Conservation (phyloP, 2,113 vertebrate species). For the Gulo gulo region DNA sequence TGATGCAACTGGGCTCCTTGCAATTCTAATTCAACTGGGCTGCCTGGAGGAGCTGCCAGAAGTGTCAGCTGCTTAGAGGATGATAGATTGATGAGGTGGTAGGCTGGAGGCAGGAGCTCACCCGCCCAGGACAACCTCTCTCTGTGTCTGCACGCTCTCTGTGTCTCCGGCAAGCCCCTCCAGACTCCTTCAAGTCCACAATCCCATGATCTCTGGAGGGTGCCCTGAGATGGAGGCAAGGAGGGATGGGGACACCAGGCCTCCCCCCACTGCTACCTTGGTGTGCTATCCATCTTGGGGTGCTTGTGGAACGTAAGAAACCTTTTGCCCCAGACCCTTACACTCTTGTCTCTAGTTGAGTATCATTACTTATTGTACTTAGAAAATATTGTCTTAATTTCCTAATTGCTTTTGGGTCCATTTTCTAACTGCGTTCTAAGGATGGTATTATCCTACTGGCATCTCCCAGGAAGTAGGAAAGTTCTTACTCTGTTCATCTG, state of each 20-base stretch:
- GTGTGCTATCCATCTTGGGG: neutral
- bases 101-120: slow-evolving; percentile 70
- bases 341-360: neutral
- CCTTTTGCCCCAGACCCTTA: neutral
- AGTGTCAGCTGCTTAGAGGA: slow-evolving; percentile 85
- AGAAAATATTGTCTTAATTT: neutral
- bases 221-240: slow-evolving; percentile 66
- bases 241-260: neutral
- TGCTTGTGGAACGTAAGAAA: neutral
- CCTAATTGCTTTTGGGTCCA: neutral
- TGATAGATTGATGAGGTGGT: slow-evolving; percentile 88
- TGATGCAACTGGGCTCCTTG: slow-evolving; percentile 67
- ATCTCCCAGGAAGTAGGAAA: neutral
- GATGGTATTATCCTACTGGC: neutral
- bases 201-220: slow-evolving; percentile 78
- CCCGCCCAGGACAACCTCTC: slow-evolving; percentile 80
- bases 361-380: neutral
- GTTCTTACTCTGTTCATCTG: neutral
- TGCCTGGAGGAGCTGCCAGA: slow-evolving; percentile 81
- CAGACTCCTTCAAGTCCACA: slow-evolving; percentile 71
- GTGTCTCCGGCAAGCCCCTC: slow-evolving; percentile 74
- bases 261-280: neutral
- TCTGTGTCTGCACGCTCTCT: slow-evolving; percentile 78
- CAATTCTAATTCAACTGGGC: slow-evolving; percentile 82
- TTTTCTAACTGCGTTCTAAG: neutral